Percentiles rank a stretch among this genome's conserved stretches.
Conservation (phyloP, 2,888 invertebrate species). For the Nasonovia ribisnigri region DNA sequence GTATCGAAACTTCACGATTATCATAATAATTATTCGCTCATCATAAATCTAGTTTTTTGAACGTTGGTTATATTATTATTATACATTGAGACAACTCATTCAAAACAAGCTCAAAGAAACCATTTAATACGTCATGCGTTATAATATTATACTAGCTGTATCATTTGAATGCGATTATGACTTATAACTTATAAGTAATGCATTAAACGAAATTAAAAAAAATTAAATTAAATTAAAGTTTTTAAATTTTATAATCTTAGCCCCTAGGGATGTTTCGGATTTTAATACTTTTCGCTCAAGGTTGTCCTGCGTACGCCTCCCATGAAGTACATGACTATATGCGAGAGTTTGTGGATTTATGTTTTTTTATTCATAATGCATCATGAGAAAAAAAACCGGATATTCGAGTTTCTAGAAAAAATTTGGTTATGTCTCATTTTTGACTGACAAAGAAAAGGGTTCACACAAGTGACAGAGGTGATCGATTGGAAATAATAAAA, state of each 20-base stretch:
- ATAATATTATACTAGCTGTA: not conserved
- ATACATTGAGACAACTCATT: not conserved
- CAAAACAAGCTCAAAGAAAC: not conserved
- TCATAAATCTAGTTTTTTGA: not conserved
- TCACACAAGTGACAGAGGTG: constrained; percentile 38
- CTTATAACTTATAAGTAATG: not conserved
- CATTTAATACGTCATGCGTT: not conserved
- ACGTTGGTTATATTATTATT: not conserved
- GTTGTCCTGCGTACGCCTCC: not conserved
- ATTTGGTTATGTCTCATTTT: constrained; percentile 10
- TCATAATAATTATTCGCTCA: not conserved
- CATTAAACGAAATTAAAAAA: not conserved
- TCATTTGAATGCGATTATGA: not conserved
- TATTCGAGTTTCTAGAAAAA: constrained; percentile 35
- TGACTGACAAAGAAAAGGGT: constrained; percentile 33
- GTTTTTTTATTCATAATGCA: not conserved
- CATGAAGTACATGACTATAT: not conserved
- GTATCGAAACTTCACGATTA: not conserved
- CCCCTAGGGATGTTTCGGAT: not conserved
- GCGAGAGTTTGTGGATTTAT: constrained; percentile 29
- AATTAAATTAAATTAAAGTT: constrained; percentile 6
- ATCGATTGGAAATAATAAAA: constrained; percentile 48
- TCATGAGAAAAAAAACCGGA: constrained; percentile 27
- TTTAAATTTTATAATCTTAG: constrained; percentile 33
- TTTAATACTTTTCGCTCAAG: constrained; percentile 14